These are phyloP conservation scores for Typhlomys cinereus DNA, from an alignment of 2,113 vertebrate genomes.

Conservation along the genomic window DNA sequence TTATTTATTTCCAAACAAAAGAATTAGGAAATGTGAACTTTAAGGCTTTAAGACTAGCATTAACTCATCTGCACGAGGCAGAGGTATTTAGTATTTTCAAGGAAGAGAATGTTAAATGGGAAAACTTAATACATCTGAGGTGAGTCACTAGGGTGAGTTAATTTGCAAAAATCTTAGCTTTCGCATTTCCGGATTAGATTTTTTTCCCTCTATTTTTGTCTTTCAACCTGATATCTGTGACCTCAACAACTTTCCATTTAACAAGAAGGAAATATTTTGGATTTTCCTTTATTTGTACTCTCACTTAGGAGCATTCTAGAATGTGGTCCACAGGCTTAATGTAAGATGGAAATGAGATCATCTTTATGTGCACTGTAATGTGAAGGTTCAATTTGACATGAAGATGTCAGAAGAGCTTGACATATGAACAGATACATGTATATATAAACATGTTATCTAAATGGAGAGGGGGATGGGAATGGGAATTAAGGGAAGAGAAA, in stretches of 20 bases:
- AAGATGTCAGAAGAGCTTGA: neutral
- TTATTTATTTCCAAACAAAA: slow-evolving; percentile 80
- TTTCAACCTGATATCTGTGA: slow-evolving; percentile 56
- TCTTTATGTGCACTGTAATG: neutral
- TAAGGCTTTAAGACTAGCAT: slow-evolving; percentile 61
- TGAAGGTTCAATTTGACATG: neutral
- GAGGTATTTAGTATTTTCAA: slow-evolving; percentile 72
- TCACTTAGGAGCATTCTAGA: slow-evolving; percentile 54
- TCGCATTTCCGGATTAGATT: slow-evolving; percentile 69
- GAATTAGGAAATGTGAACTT: slow-evolving; percentile 75
- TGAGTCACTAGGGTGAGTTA: slow-evolving; percentile 72
- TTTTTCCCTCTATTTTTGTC: slow-evolving; percentile 48
- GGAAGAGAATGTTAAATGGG: slow-evolving; percentile 64
- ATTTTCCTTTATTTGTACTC: slow-evolving; percentile 53
- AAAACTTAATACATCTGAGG: slow-evolving; percentile 65
- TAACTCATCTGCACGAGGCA: slow-evolving; percentile 73
- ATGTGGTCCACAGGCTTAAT: neutral
- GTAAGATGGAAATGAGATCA: neutral
- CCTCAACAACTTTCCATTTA: slow-evolving; percentile 67
- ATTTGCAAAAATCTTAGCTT: slow-evolving; percentile 69
- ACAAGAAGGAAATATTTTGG: slow-evolving; percentile 63
- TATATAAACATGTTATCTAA: too few relatives aligned
- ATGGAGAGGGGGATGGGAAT: too few relatives aligned
- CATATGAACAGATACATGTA: neutral
- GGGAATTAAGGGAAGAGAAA: too few relatives aligned